Conservation (phyloP, 1,140 invertebrate species). For the Homalodisca vitripennis region DNA sequence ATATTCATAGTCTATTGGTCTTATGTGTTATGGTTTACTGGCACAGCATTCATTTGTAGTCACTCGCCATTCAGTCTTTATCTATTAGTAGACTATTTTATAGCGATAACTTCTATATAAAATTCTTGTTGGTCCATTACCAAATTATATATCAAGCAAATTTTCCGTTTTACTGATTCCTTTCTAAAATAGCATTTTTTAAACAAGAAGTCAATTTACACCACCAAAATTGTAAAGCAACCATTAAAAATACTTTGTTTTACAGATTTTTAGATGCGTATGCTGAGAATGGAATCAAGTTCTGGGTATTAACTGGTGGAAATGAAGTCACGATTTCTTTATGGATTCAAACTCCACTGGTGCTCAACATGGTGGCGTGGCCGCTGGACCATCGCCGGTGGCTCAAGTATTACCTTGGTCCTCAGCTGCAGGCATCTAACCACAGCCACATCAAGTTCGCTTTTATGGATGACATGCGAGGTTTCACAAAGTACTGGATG, state of each 20-base stretch:
- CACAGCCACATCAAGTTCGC: neutral
- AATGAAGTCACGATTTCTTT: neutral
- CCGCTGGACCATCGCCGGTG: neutral
- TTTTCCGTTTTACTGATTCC: neutral
- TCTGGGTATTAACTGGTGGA: neutral
- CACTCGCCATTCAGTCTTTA: neutral
- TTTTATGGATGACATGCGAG: neutral
- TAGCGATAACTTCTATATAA: neutral
- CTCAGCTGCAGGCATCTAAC: neutral
- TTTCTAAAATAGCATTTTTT: neutral
- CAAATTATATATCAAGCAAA: neutral
- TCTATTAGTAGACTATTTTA: neutral
- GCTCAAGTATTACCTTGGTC: neutral
- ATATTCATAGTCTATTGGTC: neutral
- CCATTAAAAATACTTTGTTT: neutral
- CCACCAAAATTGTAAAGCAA: neutral
- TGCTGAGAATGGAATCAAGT: neutral
- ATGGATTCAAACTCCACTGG: neutral
- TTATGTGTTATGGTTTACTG: too few species aligned
- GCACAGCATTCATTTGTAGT: too few species aligned
- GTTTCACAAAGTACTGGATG: neutral
- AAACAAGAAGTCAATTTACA: too few species aligned
- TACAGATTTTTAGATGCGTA: neutral
- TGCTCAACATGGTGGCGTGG: neutral
- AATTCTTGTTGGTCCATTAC: neutral